Base-by-base conservation (phyloP, 2,113 vertebrate genomes). In the Tiliqua scincoides region DNA sequence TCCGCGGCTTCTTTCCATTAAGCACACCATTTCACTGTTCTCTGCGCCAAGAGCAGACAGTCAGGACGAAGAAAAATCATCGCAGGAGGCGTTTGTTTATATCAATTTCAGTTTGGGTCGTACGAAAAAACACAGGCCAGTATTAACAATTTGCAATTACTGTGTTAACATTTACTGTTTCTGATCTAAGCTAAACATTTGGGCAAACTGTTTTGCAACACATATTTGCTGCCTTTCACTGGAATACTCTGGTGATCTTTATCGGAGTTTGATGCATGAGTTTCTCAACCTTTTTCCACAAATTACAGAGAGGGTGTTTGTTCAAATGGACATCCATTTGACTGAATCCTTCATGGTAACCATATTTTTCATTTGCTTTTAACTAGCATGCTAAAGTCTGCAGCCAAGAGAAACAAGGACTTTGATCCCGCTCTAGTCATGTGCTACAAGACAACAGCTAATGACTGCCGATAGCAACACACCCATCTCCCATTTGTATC, bases 111-210 rank as follows among this genome's bases (percentile, higher is more conserved):
- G 84, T 93, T 84, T 92, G 95, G 94, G 93, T 89, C 88, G 80
- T 89, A 70, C 87, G 89, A 94, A 93, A 91, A 89, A 94, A 92
- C 87, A 90, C 91, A 95, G 97, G 94, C 81, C 67, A 94, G 79
- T 90, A 95, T 96, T 95, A 96, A 95, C 92, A 96, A 89, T 95
- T 94, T 96, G 94, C 93, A 96, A 96, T 95, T 94, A 94, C 89
- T 95, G 90, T 91, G 91, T 95, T 96, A 96, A 96, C 88, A 95
- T 95, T 95, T 95, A 95, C 91, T 92, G 84, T 92, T 95, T 95
- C 90, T 95, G 90, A 95, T 94, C 87, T 94, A 96, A 97, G 89
- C 87, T 93, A 95, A 96, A 96, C 94, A 93, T 92, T 92, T 93
- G 93, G 92, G 87, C 91, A 95, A 95, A 86, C 82, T 94, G 82